Evolutionary conservation across 2,797 vertebrate species (phyloP), one percentile per base, ranked within the genome.

Genomic region (Gephyroberyx darwinii): DNA sequence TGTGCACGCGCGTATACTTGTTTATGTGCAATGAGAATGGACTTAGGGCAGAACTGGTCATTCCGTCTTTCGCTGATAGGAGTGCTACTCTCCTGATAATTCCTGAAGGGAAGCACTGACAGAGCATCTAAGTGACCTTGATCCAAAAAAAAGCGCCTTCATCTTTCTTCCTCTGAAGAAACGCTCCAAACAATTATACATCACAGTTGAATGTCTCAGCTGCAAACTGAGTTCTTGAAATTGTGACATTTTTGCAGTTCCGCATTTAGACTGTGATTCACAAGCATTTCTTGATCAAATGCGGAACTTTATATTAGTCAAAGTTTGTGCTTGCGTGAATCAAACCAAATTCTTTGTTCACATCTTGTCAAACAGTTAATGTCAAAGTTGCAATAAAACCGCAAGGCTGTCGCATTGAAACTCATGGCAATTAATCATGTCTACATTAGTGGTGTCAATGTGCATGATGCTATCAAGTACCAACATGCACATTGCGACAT

Each of bases 101-200:
- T 84, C 50, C 56, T 69, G 59, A 74, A 63, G 69, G 59, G 48
- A 70, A 69, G 37, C 65, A 71, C 79, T 71, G 82, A 84, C 62
- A 77, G 67, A 82, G 75, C 51, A 12, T 74, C 74, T 75, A 39
- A 66, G 62, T 53, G 70, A 87, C 79, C 83, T 86, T 87, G 72
- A 87, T 69, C 39, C 51, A 75, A 69, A 35, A 31, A 39, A 82
- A 73, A 37, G 73, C 26, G 41, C 41, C 75, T 68, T 71, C 33
- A 31, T 69, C 55, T 71, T 39, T 0, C 9, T 26, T 62, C 35
- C 9, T 52, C 31, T 43, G 19, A 58, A 50, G 20, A 67, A 56
- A 35, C 0, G 1, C 0, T 0, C 6, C 65, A 14, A n/a, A 65
- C 50, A 47, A 51, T 54, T 51, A 56, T n/a, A 64, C 31, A 62